phyloP scores from a whole-genome alignment of 2,888 invertebrate genomes.

The Mycogona germanica region DNA sequence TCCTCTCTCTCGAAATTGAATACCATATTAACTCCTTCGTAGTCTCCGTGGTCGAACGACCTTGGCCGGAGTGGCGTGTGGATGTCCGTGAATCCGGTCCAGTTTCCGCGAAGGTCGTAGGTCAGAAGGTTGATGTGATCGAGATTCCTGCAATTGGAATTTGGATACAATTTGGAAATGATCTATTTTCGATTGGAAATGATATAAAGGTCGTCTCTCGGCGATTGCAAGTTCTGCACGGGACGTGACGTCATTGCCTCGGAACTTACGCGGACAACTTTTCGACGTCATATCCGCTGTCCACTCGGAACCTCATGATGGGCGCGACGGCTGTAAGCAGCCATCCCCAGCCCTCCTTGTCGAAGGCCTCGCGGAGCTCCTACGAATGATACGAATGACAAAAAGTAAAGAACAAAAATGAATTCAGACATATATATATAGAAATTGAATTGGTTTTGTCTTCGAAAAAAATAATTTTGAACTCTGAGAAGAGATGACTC shows the following conservation, averaged over 20 bases:
- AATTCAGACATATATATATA: no score
- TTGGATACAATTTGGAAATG: no score
- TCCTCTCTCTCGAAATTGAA: neutral
- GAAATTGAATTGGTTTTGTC: no score
- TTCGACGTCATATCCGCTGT: constrained; percentile 23
- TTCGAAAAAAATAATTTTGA: no score
- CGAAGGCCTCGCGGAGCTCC: constrained; percentile 19
- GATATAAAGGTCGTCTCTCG: no score
- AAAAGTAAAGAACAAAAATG: no score
- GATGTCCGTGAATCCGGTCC: constrained; percentile 30
- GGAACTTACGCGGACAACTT: constrained; percentile 15
- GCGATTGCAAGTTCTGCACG: no score
- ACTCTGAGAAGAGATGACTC: no score
- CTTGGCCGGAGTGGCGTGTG: constrained; percentile 29
- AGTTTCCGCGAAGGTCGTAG: constrained; percentile 31
- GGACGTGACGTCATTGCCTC: no score
- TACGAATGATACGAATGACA: no score
- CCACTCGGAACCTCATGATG: constrained; percentile 20
- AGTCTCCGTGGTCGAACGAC: constrained; percentile 20
- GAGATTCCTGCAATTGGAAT: constrained; percentile 12
- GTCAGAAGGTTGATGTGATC: constrained; percentile 23
- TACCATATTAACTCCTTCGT: constrained; percentile 22
- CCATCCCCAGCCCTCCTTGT: constrained; percentile 19
- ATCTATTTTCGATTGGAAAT: no score
- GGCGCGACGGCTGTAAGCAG: constrained; percentile 20